Percentiles rank a stretch among this genome's conserved stretches.
These are phyloP conservation scores for Caradrina kadenii DNA, from an alignment of 2,888 invertebrate genomes.

Conservation along the genomic window DNA sequence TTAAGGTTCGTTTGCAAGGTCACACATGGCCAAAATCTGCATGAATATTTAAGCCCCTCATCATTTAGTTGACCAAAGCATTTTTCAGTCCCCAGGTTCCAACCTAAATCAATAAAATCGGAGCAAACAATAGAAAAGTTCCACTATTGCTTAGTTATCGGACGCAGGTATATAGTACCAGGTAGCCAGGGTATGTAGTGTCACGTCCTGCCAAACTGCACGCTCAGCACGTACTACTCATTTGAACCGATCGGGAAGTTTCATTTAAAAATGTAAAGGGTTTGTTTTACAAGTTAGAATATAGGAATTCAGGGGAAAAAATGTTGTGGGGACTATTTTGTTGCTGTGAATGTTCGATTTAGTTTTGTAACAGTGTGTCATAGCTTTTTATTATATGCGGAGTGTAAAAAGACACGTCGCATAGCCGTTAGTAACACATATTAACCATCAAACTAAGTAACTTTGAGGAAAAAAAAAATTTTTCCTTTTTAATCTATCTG, in stretches of 20 bases:
- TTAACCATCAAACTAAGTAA: no score
- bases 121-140: constrained; percentile 14
- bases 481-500: no score
- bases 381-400: no score
- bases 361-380: no score
- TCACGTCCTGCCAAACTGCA: constrained; percentile 52
- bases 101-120: constrained; percentile 21
- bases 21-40: background rate
- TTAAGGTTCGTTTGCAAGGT: background rate
- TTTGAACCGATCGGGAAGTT: constrained; percentile 57
- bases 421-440: no score
- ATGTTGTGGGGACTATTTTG: background rate
- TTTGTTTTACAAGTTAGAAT: constrained; percentile 4
- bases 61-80: background rate
- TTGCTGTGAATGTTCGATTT: background rate
- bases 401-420: no score
- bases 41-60: background rate
- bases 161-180: constrained; percentile 3
- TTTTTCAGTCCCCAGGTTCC: background rate
- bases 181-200: constrained; percentile 53
- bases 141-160: constrained; percentile 14
- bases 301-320: background rate
- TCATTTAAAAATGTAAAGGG: constrained; percentile 60
- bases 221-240: constrained; percentile 61
- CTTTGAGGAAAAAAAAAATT: no score